A percentile compares a stretch with the other conserved stretches of the same genome.
These are phyloP conservation scores for Neodiprion pinetum DNA, from an alignment of 1,140 invertebrate species.

Conservation along the genomic window DNA sequence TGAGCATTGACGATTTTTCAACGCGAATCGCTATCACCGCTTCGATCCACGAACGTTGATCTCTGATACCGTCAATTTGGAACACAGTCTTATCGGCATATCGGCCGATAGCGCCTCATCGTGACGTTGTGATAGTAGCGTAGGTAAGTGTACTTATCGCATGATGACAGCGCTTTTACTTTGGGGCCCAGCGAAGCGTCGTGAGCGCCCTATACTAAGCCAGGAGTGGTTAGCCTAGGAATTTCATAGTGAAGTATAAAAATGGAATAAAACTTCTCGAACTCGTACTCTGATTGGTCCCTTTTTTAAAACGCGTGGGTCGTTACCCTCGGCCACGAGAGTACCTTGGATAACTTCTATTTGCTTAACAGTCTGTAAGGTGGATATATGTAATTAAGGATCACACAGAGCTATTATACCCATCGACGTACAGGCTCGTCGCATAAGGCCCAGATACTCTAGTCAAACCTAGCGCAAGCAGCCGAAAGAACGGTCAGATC, in stretches of 20 bases:
- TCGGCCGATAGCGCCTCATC: no score
- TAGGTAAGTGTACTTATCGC: no score
- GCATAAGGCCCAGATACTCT: neutral
- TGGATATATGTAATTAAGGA: slow-evolving; percentile 7
- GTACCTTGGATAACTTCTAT: slow-evolving; percentile 5
- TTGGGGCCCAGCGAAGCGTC: neutral
- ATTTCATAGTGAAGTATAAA: slow-evolving; percentile 1
- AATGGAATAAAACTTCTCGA: slow-evolving; percentile 1
- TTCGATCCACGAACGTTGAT: no score
- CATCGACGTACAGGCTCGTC: neutral
- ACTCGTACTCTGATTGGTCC: neutral
- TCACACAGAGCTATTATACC: slow-evolving; percentile 1
- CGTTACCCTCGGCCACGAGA: neutral
- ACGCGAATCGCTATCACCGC: no score
- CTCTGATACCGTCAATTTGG: no score
- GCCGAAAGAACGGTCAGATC: no score
- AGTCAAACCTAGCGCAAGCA: neutral
- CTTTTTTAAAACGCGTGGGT: neutral
- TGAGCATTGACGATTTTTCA: no score
- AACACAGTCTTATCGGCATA: no score
- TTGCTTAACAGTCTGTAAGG: slow-evolving; percentile 3
- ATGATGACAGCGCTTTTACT: neutral
- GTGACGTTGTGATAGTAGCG: no score
- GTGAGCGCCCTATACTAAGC: neutral
- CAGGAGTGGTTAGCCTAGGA: slow-evolving; percentile 1